Evolutionary conservation across 2,113 vertebrate genomes (phyloP).

Genomic region (Myrmecobius fasciatus): DNA sequence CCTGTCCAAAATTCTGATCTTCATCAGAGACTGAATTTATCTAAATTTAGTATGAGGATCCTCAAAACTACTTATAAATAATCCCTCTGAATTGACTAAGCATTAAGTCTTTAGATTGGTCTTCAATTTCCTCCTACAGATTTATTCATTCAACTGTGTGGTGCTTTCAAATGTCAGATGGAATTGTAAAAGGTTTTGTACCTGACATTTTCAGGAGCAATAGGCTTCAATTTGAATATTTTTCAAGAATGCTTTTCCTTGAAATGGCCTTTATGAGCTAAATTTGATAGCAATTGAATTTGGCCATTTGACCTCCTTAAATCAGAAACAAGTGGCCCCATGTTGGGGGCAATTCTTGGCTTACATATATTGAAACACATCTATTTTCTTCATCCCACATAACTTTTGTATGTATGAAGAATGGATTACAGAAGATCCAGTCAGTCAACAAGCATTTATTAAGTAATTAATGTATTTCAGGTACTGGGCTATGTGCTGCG

Average conservation of each 20-base stretch:
- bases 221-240: conserved; percentile 53
- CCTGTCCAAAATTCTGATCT: not conserved
- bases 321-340: not conserved
- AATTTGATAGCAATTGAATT: conserved; percentile 9
- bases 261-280: conserved; percentile 41
- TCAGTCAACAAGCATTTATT: not conserved
- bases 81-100: conserved; percentile 37
- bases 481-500: not conserved
- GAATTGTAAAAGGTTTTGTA: conserved; percentile 64
- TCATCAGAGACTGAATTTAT: not conserved
- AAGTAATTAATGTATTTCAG: not conserved
- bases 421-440: not conserved
- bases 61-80: conserved; percentile 40
- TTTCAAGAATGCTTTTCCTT: not conserved
- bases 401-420: not conserved
- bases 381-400: not conserved
- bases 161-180: conserved; percentile 66
- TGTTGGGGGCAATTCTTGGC: not conserved
- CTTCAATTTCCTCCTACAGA: conserved; percentile 45
- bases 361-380: not conserved
- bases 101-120: conserved; percentile 41
- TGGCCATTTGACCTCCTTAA: conserved; percentile 16
- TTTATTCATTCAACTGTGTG: conserved; percentile 60
- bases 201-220: conserved; percentile 68
- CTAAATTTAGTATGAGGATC: not conserved